These are phyloP conservation scores for Heliconius ismenius DNA, from an alignment of 2,888 invertebrate species.

Conservation along the genomic window DNA sequence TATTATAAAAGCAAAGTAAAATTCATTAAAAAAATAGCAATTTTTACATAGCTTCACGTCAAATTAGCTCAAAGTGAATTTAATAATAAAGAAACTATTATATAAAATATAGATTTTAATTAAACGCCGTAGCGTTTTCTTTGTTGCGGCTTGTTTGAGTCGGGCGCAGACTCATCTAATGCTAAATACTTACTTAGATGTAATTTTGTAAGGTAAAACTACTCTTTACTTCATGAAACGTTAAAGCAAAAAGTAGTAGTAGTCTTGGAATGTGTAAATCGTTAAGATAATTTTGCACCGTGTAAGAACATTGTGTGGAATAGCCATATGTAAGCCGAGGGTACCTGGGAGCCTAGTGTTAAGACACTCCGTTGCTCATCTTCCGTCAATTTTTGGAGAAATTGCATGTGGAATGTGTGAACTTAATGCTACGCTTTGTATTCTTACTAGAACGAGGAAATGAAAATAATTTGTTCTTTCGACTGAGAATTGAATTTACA, in stretches of 20 bases:
- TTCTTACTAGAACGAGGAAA: background rate
- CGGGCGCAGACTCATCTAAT: conserved; percentile 31
- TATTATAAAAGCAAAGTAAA: background rate
- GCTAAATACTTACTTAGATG: conserved; percentile 20
- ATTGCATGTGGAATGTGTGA: no score
- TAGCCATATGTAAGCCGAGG: no score
- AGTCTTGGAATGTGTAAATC: no score
- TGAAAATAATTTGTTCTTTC: background rate
- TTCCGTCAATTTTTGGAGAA: background rate
- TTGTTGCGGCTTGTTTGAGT: conserved; percentile 35
- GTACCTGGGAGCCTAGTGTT: background rate
- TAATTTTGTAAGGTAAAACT: background rate
- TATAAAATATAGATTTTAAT: conserved; percentile 35
- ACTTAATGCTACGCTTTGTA: no score
- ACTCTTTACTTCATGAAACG: background rate
- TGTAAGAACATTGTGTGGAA: no score
- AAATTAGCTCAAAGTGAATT: conserved; percentile 8
- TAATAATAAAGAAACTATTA: conserved; percentile 2
- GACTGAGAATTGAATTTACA: background rate
- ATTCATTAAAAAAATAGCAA: background rate
- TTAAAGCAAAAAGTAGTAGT: background rate
- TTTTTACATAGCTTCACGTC: background rate
- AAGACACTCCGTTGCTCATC: background rate
- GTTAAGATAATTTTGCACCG: no score
- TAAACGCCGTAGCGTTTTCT: conserved; percentile 30